Base-by-base conservation (phyloP, 1,140 invertebrate genomes). In the Diprion similis region DNA sequence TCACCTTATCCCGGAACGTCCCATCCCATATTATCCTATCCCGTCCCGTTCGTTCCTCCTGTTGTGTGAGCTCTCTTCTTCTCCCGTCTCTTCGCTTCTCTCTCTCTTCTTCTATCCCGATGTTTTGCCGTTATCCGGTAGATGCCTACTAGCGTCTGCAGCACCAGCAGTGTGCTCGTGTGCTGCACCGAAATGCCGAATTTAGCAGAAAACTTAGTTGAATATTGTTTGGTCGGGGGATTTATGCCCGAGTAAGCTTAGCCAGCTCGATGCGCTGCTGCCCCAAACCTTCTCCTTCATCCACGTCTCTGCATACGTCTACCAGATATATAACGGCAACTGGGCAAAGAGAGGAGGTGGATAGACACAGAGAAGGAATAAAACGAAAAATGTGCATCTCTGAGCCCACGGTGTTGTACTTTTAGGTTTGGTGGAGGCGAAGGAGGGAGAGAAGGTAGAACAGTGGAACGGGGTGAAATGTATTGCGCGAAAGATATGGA, bases 391-490 rank as follows among this genome's bases (percentile, higher is more conserved):
- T 59, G 51, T 17, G 51, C 51, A 59, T 59, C 51, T 37, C 24
- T 37, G 24, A 37, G 24, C 24, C 6, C 24, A 37, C 6, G 24
- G 24, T 37, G 24, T 9, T 15, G 51, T 59, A 15, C n/a, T 9
- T 13, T 15, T 4, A 59, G 51, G 51, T 13, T 15, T 59, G 51
- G 51, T 59, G 66, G 66, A 69, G 7, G 37, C 64, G 66, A 67
- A 71, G 71, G 64, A 78, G 48, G 70, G 8, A 64, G 59, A 69
- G 18, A 18, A 75, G 72, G 75, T 72, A 66, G 73, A 77, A 78
- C 73, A 76, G 46, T 65, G 46, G 65, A 45, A 59, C 11, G n/a
- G n/a, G 51, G n/a, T 13, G 51, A 59, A 59, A 59, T 59, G 51
- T 59, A 59, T 59, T 59, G 51, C 51, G 9, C n/a, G 51, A 17